Conservation (phyloP, 53 echinoderm and acorn worm species). For the Arbacia lixula region DNA sequence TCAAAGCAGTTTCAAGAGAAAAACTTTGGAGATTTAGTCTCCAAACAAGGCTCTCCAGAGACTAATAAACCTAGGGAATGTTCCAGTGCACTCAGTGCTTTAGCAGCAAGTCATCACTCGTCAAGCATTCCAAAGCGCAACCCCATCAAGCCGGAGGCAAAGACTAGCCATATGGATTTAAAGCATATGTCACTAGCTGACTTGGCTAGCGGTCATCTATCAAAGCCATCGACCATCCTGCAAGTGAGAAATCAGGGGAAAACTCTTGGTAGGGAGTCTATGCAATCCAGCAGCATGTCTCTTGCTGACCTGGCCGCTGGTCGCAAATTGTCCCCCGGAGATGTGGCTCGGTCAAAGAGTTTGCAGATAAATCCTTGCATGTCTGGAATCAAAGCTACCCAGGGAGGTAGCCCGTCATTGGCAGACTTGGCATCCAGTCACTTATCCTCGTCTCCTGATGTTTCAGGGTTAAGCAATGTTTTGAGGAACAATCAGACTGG, state of each 20-base stretch:
- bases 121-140: constrained; percentile 4
- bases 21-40: constrained; percentile 23
- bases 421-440: constrained; percentile 36
- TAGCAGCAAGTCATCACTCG: constrained; percentile 1
- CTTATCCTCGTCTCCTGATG: constrained; percentile 2
- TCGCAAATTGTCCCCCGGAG: not conserved
- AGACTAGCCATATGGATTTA: too few relatives aligned
- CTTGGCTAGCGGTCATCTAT: constrained; percentile 6
- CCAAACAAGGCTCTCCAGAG: not conserved
- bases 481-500: not conserved
- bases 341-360: too few relatives aligned
- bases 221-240: not conserved
- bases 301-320: constrained; percentile 28
- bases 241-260: constrained; percentile 3
- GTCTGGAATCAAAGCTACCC: not conserved
- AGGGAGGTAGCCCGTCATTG: not conserved
- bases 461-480: not conserved
- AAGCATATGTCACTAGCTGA: constrained; percentile 22
- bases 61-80: too few relatives aligned
- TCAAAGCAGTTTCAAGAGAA: too few relatives aligned
- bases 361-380: not conserved
- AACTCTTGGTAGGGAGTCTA: not conserved
- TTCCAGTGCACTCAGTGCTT: too few relatives aligned
- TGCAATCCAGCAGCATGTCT: not conserved
- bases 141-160: not conserved